These are phyloP conservation scores for Bugulina stolonifera DNA, from an alignment of 2,888 invertebrate species.

Conservation along the genomic window DNA sequence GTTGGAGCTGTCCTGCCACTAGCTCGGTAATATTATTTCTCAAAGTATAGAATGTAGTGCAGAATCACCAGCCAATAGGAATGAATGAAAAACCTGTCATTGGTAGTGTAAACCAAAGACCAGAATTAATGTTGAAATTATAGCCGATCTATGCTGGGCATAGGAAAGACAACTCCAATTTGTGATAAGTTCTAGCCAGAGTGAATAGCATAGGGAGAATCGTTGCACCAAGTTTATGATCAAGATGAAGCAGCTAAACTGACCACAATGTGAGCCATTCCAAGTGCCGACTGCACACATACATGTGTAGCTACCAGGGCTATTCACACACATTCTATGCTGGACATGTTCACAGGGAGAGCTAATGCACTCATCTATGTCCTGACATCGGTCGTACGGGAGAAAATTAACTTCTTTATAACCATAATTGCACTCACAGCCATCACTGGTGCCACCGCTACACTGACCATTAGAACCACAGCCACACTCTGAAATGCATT, in stretches of 20 bases:
- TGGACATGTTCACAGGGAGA: not conserved
- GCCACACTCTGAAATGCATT: constrained; percentile 11
- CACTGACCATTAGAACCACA: constrained; percentile 64
- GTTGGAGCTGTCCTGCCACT: too few species aligned
- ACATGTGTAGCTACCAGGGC: constrained; percentile 15
- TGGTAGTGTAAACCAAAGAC: too few species aligned
- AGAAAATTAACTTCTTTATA: not conserved
- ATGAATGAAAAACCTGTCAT: too few species aligned
- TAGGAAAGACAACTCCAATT: too few species aligned
- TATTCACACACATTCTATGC: constrained; percentile 19
- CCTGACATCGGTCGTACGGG: not conserved
- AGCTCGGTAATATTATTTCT: too few species aligned
- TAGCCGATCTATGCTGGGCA: too few species aligned
- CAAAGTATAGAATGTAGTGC: too few species aligned
- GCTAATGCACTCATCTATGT: constrained; percentile 6
- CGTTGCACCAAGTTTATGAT: not conserved
- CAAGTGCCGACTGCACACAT: not conserved
- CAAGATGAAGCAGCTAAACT: not conserved
- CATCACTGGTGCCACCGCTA: constrained; percentile 76
- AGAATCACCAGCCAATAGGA: too few species aligned
- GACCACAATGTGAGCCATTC: constrained; percentile 12
- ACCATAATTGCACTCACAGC: constrained; percentile 71
- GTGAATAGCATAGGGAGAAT: too few species aligned
- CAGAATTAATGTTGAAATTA: too few species aligned
- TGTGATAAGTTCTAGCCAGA: too few species aligned